Conservation (phyloP, 2,888 invertebrate species). For the Tolmerus cingulatus region DNA sequence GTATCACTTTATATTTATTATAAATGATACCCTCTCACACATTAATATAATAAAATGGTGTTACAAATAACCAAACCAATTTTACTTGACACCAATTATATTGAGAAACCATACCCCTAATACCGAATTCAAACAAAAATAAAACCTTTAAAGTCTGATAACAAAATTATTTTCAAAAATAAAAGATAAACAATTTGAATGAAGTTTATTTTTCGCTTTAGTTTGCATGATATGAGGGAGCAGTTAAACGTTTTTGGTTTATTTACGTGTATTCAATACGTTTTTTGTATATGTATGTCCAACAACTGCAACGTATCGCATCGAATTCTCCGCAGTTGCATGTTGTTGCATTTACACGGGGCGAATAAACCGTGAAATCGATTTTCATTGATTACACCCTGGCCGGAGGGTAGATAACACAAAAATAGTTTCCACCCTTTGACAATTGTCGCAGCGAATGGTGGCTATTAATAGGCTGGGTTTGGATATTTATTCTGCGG, state of each 20-base stretch:
- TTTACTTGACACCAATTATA: background rate
- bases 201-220: background rate
- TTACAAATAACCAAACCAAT: too few species aligned
- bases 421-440: background rate
- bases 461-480: background rate
- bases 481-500: background rate
- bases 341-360: background rate
- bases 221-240: background rate
- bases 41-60: too few species aligned
- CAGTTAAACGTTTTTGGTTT: background rate
- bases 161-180: background rate
- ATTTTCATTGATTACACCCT: background rate
- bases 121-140: background rate
- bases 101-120: background rate
- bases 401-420: background rate
- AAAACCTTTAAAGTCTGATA: background rate
- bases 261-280: background rate
- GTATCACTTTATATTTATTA: too few species aligned
- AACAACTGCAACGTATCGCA: background rate
- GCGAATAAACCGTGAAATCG: background rate
- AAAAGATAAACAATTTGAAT: background rate
- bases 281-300: background rate
- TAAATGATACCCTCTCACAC: too few species aligned
- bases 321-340: background rate
- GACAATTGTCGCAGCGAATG: background rate